Evolutionary conservation across 2,888 invertebrate species (phyloP), one percentile per base, ranked within the genome.

Genomic region (Orchesellides sinensis): DNA sequence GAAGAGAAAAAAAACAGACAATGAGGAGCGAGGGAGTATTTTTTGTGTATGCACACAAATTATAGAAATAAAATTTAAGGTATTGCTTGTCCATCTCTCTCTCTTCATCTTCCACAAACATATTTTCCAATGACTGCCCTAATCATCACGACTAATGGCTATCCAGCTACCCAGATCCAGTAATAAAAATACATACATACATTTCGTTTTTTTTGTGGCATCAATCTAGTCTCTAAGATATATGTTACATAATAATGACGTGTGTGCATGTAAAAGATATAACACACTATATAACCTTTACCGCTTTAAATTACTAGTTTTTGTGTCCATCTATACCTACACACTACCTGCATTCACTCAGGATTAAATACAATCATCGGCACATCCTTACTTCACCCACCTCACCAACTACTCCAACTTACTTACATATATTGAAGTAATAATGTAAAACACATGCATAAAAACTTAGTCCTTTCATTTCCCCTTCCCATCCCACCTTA

Each of bases 401-500:
- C 10, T 5, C 32, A 6, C 6, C 32, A 6, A 10, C 32, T 32
- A 10, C 40, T 40, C 10, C 40, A 49, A n/a, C 49, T 19, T 49
- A 49, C 19, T 8, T 49, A 49, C 19, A 35, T 35, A 35, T 35
- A 35, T 49, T 19, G 49, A n/a, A 19, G 21, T 49, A 49, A 8
- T 49, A 17, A 17, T 35, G 12, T 35, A 35, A 35, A n/a, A 63
- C 19, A 12, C 23, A 61, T 35, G 19, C 25, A 63, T 63, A 35
- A 25, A 65, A 14, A 29, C n/a, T 8, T 35, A 40, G 40, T 25
- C 32, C 56, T 72, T 47, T 29, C 19, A 59, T 72, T 59, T 59
- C 72, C 72, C 72, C 56, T 72, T 54, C 40, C 8, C 49, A 69
- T 69, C 52, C 69, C 56, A 56, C 56, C 70, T 17, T 49, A n/a